Percentiles rank a stretch among this genome's conserved stretches.
Evolutionary conservation across 2,113 vertebrate genomes (phyloP).

Genomic region (Azemiops feae): DNA sequence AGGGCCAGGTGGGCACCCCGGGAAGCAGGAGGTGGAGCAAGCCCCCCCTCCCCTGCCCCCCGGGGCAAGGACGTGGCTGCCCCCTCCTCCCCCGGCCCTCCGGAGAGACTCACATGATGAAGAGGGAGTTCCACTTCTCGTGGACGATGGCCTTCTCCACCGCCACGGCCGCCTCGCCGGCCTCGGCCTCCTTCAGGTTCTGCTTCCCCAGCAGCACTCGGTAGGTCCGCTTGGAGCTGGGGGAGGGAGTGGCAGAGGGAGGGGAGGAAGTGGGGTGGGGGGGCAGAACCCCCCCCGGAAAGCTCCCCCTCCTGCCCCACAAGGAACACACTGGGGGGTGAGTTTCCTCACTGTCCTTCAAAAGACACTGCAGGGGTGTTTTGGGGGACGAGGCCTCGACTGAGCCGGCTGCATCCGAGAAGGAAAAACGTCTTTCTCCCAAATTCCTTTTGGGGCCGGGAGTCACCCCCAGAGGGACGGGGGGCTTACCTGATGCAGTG

Average conservation of each 20-base stretch:
- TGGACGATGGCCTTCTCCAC: slow-evolving; percentile 84
- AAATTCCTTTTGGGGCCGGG: no score
- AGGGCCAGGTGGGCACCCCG: neutral
- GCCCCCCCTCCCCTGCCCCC: fast-evolving
- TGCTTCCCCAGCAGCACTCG: slow-evolving; percentile 86
- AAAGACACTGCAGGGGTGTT: neutral
- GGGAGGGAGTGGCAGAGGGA: neutral
- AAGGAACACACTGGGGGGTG: no score
- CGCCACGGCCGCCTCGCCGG: slow-evolving; percentile 60
- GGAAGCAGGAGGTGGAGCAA: no score
- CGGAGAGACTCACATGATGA: slow-evolving; percentile 51
- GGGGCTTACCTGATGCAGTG: slow-evolving; percentile 85
- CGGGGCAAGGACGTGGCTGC: neutral
- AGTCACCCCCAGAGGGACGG: neutral
- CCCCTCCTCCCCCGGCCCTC: fast-evolving
- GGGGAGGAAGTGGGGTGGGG: no score
- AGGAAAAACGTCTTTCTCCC: neutral
- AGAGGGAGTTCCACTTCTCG: slow-evolving; percentile 77
- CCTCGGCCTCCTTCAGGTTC: slow-evolving; percentile 71
- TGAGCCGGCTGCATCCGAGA: neutral
- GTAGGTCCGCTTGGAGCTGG: slow-evolving; percentile 74
- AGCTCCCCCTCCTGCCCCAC: no score
- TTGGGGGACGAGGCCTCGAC: neutral
- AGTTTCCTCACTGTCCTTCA: neutral
- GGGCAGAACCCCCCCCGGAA: no score